Conservation (phyloP, 2,797 vertebrate genomes). For the Hylomyscus alleni region DNA sequence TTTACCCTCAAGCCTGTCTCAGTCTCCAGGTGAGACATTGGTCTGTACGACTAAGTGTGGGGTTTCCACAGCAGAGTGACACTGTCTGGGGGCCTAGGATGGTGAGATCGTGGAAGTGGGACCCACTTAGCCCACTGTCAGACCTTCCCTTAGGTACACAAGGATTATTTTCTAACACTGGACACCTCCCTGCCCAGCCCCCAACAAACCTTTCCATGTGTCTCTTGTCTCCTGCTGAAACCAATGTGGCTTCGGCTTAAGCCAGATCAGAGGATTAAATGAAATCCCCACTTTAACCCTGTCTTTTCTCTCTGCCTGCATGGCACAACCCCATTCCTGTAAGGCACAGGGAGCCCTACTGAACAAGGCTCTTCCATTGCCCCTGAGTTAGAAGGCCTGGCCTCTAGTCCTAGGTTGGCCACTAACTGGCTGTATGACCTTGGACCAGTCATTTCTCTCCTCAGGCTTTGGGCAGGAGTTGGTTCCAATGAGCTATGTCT, state of each 20-base stretch:
- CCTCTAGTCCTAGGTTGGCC: background rate
- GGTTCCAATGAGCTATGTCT: background rate
- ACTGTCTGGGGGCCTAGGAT: background rate
- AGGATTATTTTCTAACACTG: background rate
- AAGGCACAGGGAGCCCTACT: too few species aligned
- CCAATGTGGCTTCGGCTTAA: conserved; percentile 67
- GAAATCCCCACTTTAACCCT: conserved; percentile 76
- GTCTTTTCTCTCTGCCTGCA: background rate
- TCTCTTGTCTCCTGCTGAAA: conserved; percentile 41
- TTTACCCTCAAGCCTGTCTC: background rate
- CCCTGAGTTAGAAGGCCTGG: background rate
- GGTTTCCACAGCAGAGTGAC: background rate
- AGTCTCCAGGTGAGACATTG: background rate
- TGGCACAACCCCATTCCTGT: background rate
- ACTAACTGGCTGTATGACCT: background rate
- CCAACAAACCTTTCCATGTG: background rate
- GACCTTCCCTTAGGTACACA: background rate
- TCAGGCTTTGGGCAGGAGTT: background rate
- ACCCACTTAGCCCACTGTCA: background rate
- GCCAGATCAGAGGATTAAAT: conserved; percentile 79
- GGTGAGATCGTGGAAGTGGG: background rate
- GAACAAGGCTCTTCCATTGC: background rate
- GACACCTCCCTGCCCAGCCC: background rate
- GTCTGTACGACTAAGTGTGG: background rate
- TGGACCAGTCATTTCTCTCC: background rate